phyloP scores from a whole-genome alignment of 2,888 invertebrate species.

The Punctoribates punctum region DNA sequence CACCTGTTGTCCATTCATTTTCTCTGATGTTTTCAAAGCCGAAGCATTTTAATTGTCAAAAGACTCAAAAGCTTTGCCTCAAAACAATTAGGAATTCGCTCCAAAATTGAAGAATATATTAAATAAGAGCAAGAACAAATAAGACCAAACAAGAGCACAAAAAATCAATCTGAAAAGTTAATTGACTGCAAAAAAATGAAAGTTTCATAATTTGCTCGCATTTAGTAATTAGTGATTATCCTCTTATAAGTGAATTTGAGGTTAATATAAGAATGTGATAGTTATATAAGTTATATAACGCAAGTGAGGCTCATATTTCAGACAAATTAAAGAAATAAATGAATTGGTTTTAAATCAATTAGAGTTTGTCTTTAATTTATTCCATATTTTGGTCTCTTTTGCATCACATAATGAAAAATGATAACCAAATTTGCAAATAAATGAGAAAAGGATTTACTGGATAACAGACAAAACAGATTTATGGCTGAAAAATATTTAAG shows the following conservation, averaged over 20 bases:
- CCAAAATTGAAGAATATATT: too few species aligned
- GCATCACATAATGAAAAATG: constrained; percentile 1
- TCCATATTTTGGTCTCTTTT: neutral
- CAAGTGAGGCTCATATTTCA: neutral
- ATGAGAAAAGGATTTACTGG: neutral
- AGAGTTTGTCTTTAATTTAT: constrained; percentile 11
- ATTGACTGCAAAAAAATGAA: too few species aligned
- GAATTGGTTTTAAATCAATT: constrained; percentile 12
- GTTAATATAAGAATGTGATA: neutral
- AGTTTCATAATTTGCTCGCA: too few species aligned
- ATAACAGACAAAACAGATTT: neutral
- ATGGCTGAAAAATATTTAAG: neutral
- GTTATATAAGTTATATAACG: neutral
- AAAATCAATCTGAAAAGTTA: too few species aligned
- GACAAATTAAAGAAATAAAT: neutral
- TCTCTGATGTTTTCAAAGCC: too few species aligned
- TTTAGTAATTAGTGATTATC: too few species aligned
- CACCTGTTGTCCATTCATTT: neutral
- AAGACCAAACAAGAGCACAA: too few species aligned
- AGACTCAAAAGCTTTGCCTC: too few species aligned
- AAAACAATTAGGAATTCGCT: too few species aligned
- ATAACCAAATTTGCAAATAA: constrained; percentile 24
- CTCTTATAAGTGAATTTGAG: too few species aligned
- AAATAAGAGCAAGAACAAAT: too few species aligned
- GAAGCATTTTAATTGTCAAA: too few species aligned